Evolutionary conservation across 2,888 invertebrate genomes (phyloP).

Genomic region (Marronus borbonicus): DNA sequence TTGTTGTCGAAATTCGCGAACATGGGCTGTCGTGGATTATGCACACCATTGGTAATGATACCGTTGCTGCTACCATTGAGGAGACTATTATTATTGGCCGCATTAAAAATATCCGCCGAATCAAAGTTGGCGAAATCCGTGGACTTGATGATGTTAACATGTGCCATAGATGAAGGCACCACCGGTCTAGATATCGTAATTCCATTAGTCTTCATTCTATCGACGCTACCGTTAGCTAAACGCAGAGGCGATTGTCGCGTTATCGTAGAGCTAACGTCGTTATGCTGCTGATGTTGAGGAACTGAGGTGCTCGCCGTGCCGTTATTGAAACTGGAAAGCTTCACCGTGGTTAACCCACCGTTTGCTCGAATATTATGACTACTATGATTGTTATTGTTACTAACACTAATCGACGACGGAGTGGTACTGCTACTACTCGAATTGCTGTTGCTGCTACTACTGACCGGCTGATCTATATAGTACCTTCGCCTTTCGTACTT

Average conservation of each 20-base stretch:
- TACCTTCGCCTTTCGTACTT: slow-evolving; percentile 95
- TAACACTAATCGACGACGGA: slow-evolving; percentile 2
- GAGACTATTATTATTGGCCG: slow-evolving; percentile 63
- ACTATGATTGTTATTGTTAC: background rate
- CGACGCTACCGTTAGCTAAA: slow-evolving; percentile 26
- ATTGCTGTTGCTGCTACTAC: background rate
- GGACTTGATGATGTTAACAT: background rate
- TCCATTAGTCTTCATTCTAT: slow-evolving; percentile 38
- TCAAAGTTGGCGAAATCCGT: slow-evolving; percentile 79
- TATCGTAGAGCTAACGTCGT: slow-evolving; percentile 9
- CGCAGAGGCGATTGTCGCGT: slow-evolving; percentile 26
- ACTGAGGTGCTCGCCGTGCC: slow-evolving; percentile 6
- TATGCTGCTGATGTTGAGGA: slow-evolving; percentile 58
- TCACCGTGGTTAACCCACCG: slow-evolving; percentile 53
- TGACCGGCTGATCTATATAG: slow-evolving; percentile 65
- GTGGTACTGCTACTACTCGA: background rate
- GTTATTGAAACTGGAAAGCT: slow-evolving; percentile 60
- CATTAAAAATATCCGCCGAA: slow-evolving; percentile 81
- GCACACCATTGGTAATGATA: slow-evolving; percentile 30
- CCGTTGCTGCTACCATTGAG: slow-evolving; percentile 55
- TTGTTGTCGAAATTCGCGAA: slow-evolving; percentile 85
- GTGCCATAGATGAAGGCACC: slow-evolving; percentile 17
- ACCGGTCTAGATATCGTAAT: slow-evolving; percentile 40
- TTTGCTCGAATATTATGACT: slow-evolving; percentile 48
- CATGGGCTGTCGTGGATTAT: slow-evolving; percentile 59